These are phyloP conservation scores for Rana temporaria DNA, from an alignment of 2,113 vertebrate species.

Conservation along the genomic window DNA sequence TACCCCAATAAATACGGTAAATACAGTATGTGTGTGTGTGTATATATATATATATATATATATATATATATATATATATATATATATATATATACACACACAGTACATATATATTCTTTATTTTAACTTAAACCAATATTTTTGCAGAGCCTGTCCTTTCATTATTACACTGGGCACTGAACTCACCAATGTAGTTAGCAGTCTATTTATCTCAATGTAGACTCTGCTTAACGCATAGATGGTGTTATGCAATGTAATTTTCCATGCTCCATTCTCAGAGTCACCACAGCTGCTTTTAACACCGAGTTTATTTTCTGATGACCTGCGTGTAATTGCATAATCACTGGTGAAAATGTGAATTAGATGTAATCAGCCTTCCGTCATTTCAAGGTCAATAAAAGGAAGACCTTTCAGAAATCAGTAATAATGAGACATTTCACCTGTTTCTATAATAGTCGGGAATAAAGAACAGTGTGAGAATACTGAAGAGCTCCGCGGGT, in stretches of 20 bases:
- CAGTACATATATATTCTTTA: too few species aligned
- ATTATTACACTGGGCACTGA: background rate
- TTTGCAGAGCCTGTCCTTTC: too few species aligned
- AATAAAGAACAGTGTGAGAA: conserved; percentile 9
- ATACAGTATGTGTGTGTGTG: too few species aligned
- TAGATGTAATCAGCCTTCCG: conserved; percentile 45
- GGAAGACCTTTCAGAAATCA: conserved; percentile 50
- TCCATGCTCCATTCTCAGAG: conserved; percentile 28
- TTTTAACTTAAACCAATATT: too few species aligned
- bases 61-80: too few species aligned
- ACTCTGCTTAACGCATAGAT: conserved; percentile 1
- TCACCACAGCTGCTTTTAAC: conserved; percentile 44
- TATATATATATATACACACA: too few species aligned
- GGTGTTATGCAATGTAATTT: conserved; percentile 38
- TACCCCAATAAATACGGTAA: too few species aligned
- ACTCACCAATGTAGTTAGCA: background rate
- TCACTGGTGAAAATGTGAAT: conserved; percentile 55
- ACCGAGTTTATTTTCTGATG: conserved; percentile 45
- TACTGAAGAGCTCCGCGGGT: background rate
- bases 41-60: too few species aligned
- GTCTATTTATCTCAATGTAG: conserved; percentile 26
- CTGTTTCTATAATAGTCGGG: conserved; percentile 28
- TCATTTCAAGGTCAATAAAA: conserved; percentile 55
- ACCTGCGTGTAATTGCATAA: conserved; percentile 53
- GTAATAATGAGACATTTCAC: conserved; percentile 50